Evolutionary conservation across 2,888 invertebrate genomes (phyloP).

Genomic region (Leucania comma): DNA sequence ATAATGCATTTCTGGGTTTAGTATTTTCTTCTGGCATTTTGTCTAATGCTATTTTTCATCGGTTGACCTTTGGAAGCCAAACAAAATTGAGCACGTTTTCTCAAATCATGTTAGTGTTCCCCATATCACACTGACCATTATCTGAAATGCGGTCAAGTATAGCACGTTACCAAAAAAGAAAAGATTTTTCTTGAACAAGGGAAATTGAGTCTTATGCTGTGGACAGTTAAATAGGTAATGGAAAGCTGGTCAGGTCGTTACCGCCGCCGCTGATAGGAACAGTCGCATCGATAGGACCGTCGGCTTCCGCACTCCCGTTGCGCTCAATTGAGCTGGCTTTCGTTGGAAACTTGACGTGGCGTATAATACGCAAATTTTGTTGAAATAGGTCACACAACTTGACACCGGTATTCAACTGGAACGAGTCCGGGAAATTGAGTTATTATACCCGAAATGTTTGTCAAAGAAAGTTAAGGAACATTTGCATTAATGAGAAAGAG

Average conservation of each 20-base stretch:
- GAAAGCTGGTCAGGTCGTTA: constrained; percentile 44
- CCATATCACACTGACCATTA: constrained; percentile 39
- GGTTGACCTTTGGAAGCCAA: constrained; percentile 5
- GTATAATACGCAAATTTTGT: constrained; percentile 62
- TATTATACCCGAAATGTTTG: constrained; percentile 60
- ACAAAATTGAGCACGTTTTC: constrained; percentile 28
- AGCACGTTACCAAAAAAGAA: constrained; percentile 35
- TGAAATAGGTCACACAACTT: constrained; percentile 67
- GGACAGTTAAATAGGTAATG: constrained; percentile 23
- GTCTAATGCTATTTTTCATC: neutral
- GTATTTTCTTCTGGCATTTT: neutral
- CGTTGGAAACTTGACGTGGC: constrained; percentile 61
- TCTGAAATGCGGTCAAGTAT: constrained; percentile 50
- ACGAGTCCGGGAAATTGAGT: constrained; percentile 64
- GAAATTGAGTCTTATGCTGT: constrained; percentile 26
- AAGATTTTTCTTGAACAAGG: constrained; percentile 3
- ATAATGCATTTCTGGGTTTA: neutral
- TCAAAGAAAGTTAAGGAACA: constrained; percentile 54
- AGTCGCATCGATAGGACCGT: constrained; percentile 52
- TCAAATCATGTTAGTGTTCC: constrained; percentile 35
- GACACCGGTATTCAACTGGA: constrained; percentile 62
- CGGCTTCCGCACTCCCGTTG: constrained; percentile 52
- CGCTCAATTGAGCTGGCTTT: constrained; percentile 65
- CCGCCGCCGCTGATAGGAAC: constrained; percentile 52
- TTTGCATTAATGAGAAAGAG: constrained; percentile 56